Evolutionary conservation across 2,113 vertebrate genomes (phyloP), one percentile per base, ranked within the genome.

Genomic region (Chionis minor): DNA sequence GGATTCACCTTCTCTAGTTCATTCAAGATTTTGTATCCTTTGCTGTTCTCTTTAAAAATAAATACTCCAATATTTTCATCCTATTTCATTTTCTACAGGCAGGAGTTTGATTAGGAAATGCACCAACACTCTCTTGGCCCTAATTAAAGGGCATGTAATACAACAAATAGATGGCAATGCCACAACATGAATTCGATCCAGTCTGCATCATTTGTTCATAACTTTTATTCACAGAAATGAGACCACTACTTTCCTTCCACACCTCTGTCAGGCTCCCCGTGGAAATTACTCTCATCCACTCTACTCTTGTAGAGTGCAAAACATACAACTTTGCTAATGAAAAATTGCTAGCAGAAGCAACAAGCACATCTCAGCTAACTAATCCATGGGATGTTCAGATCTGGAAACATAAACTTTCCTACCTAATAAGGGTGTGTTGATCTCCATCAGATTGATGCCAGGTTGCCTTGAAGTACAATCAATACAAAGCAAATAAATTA

Each of bases 401-500:
- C 54, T 71, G 71, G 81, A 85, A 97, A 94, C 86, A 96, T 90
- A 95, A 95, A 94, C 95, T 97, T 93, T 93, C 92, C 96, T 69
- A 78, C 72, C 93, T 92, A 96, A 93, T 94, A 96, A 96, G 92
- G 54, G 97, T 75, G 67, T 66, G 72, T 88, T 91, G 97, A 96
- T 95, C 93, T 63, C 90, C 80, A 90, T 54, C 88, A 92, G 94
- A 96, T 63, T 96, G 92, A 94, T 93, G 86, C 52, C 90, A 87
- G 73, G 73, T 96, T 74, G 95, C 96, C 94, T 96, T 56, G 27
- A 69, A 96, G 94, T 62, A 44, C 83, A 92, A 96, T 97, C 97
- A 91, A 97, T 97, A 97, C 70, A 81, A 92, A 96, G 87, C 90
- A 96, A 96, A 97, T 98, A 97, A 97, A 98, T 98, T 97, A 97